Evolutionary conservation across 2,113 vertebrate genomes (phyloP).

Genomic region (Malurus cyaneus): DNA sequence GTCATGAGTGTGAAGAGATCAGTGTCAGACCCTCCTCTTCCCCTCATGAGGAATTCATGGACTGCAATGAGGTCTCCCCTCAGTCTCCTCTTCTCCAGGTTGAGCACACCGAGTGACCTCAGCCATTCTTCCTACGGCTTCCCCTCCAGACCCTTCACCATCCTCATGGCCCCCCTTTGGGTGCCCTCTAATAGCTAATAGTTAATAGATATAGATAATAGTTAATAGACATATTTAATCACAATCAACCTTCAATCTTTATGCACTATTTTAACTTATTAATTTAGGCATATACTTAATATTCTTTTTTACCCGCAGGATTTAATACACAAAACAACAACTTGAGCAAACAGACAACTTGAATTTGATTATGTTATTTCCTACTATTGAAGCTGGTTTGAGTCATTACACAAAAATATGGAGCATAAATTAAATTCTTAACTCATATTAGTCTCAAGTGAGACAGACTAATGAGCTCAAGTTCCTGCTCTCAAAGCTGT

Average conservation of each 20-base stretch:
- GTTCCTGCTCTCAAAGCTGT: background rate
- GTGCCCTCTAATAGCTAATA: background rate
- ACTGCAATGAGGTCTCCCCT: background rate
- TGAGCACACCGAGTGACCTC: background rate
- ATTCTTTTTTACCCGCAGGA: background rate
- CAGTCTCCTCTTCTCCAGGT: background rate
- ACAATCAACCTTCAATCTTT: background rate
- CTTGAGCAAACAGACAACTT: background rate
- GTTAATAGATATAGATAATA: background rate
- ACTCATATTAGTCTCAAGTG: background rate
- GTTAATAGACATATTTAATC: background rate
- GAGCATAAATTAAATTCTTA: conserved; percentile 14
- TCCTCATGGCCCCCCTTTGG: background rate
- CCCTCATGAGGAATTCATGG: background rate
- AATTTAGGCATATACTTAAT: background rate
- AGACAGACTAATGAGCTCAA: background rate
- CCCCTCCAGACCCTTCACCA: background rate
- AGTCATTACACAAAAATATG: background rate
- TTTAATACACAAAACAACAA: background rate
- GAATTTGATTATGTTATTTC: background rate
- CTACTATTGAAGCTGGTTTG: background rate
- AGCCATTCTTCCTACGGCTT: background rate
- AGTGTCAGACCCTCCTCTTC: background rate
- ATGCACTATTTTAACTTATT: background rate
- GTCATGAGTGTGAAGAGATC: background rate